Base-by-base conservation (phyloP, 1,140 invertebrate species). In the Samia ricini region DNA sequence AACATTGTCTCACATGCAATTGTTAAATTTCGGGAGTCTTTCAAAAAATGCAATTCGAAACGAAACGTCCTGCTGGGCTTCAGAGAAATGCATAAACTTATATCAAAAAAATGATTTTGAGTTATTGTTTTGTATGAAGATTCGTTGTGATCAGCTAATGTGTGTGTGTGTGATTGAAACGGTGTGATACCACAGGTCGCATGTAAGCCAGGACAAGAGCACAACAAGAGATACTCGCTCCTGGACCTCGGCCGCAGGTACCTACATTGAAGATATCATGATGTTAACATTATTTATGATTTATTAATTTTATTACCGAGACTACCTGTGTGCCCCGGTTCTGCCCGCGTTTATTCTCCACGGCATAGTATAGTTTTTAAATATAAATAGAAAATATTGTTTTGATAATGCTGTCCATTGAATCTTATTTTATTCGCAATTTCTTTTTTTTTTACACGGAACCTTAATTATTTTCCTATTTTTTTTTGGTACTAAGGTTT, bases 191-290 rank as follows among this genome's bases (percentile, higher is more conserved):
- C 64, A 61, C 87, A 89, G 87, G 83, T 89, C 87, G 59, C 83
- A 89, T 81, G 80, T 85, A 67, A 81, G 77, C 77, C 83, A 84
- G 74, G 85, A 89, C 73, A 89, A 89, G 79, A 71, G 70, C 42
- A 72, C 85, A 50, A 66, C 79, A 50, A 68, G 85, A 74, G 87
- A 89, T 48, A 72, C 79, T 0, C 72, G 87, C n/a, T 69, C 80
- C 20, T 89, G 87, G 87, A 87, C 75, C 6, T 57, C 74, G 22
- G 74, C 77, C 19, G 70, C 86, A 89, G 86, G 86, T 89, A 85
- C 48, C 20, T 33, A 26, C 36, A 76, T 77, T 75, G 72, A 77
- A 76, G 74, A 85, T 71, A 51, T 42, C 33, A 42, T 23, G 42
- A 12, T 20, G 36, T 50, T 49, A 59, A 49, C 42, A 59, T 36